A percentile compares a stretch with the other conserved stretches of the same genome.
These are phyloP conservation scores for Nothoprocta perdicaria DNA, from an alignment of 2,113 vertebrate species.

Conservation along the genomic window DNA sequence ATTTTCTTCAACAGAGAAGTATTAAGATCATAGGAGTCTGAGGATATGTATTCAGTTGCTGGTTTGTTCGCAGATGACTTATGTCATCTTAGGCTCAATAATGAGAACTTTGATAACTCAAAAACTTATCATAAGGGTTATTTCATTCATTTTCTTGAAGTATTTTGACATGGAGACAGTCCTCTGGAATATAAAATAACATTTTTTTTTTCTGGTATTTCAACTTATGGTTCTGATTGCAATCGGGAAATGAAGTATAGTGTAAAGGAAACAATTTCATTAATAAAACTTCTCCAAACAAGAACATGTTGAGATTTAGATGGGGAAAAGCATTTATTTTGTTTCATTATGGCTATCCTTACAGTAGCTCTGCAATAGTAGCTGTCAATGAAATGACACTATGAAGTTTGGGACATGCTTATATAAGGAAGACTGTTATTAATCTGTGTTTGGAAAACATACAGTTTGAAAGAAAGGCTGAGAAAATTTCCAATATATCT, in stretches of 20 bases:
- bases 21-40: not conserved
- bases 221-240: not conserved
- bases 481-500: not conserved
- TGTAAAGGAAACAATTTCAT: not conserved
- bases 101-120: not conserved
- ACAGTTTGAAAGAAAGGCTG: not conserved
- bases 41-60: not conserved
- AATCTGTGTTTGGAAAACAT: not conserved
- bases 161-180: not conserved
- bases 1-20: not conserved
- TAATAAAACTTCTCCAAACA: not conserved
- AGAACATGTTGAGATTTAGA: not conserved
- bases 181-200: not conserved
- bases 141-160: not conserved
- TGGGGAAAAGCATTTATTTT: not conserved
- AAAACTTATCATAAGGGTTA: not conserved
- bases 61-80: not conserved
- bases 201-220: not conserved
- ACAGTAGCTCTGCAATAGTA: not conserved
- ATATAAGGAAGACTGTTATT: not conserved
- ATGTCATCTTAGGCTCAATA: not conserved
- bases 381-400: not conserved
- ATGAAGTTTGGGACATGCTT: not conserved
- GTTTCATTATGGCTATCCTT: not conserved
- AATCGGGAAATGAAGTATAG: not conserved